Base-by-base conservation (phyloP, 2,797 vertebrate genomes). In the Sebastes melanostomus region DNA sequence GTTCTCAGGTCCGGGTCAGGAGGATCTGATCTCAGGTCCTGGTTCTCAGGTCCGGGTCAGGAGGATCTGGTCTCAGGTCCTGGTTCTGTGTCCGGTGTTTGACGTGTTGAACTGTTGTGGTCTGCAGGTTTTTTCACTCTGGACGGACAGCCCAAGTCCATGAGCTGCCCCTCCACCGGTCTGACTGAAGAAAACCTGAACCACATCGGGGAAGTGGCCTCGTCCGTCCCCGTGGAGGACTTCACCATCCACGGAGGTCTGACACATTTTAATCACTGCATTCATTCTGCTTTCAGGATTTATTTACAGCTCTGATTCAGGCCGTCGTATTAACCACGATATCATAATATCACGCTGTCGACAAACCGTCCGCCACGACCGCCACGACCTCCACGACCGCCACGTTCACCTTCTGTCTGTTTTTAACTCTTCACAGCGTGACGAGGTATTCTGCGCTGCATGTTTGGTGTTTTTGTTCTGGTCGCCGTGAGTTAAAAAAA, bases 181-280 rank as follows among this genome's bases (percentile, higher is more conserved):
- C 93, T 99, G 75, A 94, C 90, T 0, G 98, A 99, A 34, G 97
- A 98, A 0, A 89, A 96, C 78, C 93, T 99, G 66, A 66, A 72
- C 0, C 95, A 98, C 75, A 98, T 99, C 95, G 98, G 98, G 13
- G 93, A 92, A 9, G 93, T 97, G 66, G 98, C 97, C 74, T 98
- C 98, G 32, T 98, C 98, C 0, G 98, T 99, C 38, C 98, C 98
- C 0, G 96, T 98, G 77, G 97, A 98, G 89, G 97, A 99, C 92
- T 99, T 99, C 93, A 99, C 97, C 66, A 97, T 99, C 86, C 98
- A 99, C 2, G 97, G 97, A 95, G 98, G 98, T 65, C 8, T 8
- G 24, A 27, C 24, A 8, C 56, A 6, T 16, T 58, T 22, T 54
- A 42, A 42, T 34, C 30, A 34, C 32, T 50, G 4, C 52, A 10